Evolutionary conservation across 1,140 invertebrate species (phyloP), one percentile per base, ranked within the genome.

Genomic region (Drosophila truncata): DNA sequence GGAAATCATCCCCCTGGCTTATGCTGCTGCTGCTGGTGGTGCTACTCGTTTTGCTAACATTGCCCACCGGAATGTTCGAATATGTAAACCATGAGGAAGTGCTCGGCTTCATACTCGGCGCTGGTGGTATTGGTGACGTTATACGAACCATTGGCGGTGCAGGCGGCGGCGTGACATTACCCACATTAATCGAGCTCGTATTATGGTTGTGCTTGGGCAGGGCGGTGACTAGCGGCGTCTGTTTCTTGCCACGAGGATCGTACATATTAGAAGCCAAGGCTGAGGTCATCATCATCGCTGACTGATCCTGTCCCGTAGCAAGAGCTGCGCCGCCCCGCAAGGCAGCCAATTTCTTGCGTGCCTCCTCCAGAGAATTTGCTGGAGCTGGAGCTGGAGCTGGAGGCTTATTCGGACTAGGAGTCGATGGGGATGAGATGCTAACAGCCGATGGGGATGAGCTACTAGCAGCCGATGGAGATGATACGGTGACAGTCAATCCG

Each of bases 301-400:
- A 14, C 20, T 14, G 35, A 8, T 25, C 11, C 16, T 10, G n/a
- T 0, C 9, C 27, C 1, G 14, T 4, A 1, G 18, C 14, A 16
- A n/a, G n/a, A n/a, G 2, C 0, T 33, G 5, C 3, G 29, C 23
- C 58, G 8, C 25, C 49, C 4, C 63, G 39, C 18, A 88, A 27
- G 0, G 72, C 81, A 3, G 80, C 85, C 16, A 87, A 39, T 27
- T 87, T 87, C 20, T 83, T 87, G 31, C 84, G 84, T 3, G 85
- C 84, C 62, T 87, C 84, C 50, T 67, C 47, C 16, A 88, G 54
- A 6, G 66, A 55, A 13, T 23, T 31, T 16, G 8, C 4, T 1
- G 4, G 10, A 3, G 0, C 14, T 1, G n/a, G 9, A 7, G 8
- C 4, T 1, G 4, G 10, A 3, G 0, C 14, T 1, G n/a, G 9